Conservation (phyloP, 1,140 invertebrate genomes). For the Carposina sasakii region DNA sequence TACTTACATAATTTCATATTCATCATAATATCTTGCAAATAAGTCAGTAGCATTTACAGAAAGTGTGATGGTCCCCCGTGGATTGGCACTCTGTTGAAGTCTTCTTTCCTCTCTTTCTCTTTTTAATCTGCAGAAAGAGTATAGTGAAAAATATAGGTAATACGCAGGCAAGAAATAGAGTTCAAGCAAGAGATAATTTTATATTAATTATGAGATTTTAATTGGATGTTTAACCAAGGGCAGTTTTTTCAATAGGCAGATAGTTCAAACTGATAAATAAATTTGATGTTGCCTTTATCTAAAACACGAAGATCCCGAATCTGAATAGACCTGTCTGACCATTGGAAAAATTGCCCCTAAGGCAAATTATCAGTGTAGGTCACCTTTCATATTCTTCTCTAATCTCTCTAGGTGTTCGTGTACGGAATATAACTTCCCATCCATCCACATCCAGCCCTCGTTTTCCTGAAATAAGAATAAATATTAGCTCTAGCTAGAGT, state of each 20-base stretch:
- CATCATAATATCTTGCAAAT: constrained; percentile 87
- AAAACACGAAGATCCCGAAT: too few relatives aligned
- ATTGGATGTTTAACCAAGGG: too few relatives aligned
- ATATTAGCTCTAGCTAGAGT: too few relatives aligned
- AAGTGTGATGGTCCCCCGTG: constrained; percentile 88
- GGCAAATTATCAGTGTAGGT: not conserved
- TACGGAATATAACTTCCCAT: constrained; percentile 92
- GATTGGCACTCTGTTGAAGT: constrained; percentile 91
- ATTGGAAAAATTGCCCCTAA: too few relatives aligned
- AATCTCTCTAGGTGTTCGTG: constrained; percentile 94
- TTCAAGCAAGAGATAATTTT: too few relatives aligned
- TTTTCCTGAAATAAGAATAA: constrained; percentile 69
- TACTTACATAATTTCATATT: constrained; percentile 73
- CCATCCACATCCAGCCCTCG: constrained; percentile 91
- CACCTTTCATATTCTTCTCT: constrained; percentile 92
- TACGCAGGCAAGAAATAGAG: too few relatives aligned
- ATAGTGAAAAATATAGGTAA: too few relatives aligned
- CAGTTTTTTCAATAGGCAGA: too few relatives aligned
- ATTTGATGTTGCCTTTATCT: too few relatives aligned
- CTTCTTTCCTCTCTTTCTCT: constrained; percentile 86
- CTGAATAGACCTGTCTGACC: too few relatives aligned
- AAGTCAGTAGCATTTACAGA: constrained; percentile 94
- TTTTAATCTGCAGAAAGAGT: constrained; percentile 44
- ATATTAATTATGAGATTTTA: too few relatives aligned
- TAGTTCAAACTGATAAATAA: too few relatives aligned